Conservation (phyloP, 2,888 invertebrate species). For the Ischnura elegans region DNA sequence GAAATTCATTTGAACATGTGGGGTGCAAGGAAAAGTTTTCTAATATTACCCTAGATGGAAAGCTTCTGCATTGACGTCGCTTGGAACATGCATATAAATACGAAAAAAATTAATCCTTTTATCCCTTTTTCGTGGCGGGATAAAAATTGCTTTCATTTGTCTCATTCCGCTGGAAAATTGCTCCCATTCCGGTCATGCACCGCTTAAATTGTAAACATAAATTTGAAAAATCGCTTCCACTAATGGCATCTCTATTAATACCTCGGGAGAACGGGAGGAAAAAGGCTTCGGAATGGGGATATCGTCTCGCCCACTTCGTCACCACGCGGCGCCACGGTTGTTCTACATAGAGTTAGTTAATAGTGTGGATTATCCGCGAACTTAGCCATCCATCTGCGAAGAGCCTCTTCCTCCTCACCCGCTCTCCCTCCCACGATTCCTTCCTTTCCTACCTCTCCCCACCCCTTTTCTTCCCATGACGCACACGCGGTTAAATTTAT, state of each 20-base stretch:
- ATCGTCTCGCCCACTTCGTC: neutral
- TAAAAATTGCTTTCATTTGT: neutral
- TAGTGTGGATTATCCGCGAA: neutral
- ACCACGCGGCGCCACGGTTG: neutral
- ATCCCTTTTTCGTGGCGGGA: neutral
- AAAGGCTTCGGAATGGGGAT: neutral
- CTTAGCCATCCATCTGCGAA: neutral
- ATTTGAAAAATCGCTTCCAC: neutral
- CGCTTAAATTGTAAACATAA: neutral
- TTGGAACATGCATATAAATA: neutral
- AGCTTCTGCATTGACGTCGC: too few relatives aligned
- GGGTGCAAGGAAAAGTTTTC: too few relatives aligned
- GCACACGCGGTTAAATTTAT: too few relatives aligned
- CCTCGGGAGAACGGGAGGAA: neutral
- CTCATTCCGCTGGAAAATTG: neutral
- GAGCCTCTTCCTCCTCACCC: neutral
- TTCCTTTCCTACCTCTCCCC: neutral
- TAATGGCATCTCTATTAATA: neutral
- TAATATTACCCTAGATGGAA: too few relatives aligned
- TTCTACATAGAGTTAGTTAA: neutral
- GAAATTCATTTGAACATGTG: too few relatives aligned
- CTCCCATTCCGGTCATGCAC: neutral
- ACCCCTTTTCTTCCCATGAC: neutral
- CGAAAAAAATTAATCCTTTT: neutral
- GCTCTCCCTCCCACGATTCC: too few relatives aligned